A percentile compares a stretch with the other conserved stretches of the same genome.
phyloP scores from a whole-genome alignment of 35 echinoderm and acorn worm species.

The Ophioderma brevispina region DNA sequence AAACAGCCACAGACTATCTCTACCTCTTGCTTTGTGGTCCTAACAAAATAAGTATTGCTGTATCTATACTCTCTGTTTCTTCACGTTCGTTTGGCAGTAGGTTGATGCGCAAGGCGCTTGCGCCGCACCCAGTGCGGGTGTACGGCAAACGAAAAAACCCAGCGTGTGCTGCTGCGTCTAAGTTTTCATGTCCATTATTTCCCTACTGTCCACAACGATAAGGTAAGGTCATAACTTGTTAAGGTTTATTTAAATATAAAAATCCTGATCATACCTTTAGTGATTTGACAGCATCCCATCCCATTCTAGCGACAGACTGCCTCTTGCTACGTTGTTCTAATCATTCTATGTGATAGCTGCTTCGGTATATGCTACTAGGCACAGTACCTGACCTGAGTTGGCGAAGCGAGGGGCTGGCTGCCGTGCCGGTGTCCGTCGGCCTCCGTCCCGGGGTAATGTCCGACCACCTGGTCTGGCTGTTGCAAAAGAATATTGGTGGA shows the following conservation, averaged over 20 bases:
- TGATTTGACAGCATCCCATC: constrained; percentile 58
- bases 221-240: too few relatives aligned
- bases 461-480: constrained; percentile 45
- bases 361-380: constrained; percentile 80
- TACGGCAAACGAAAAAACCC: background rate
- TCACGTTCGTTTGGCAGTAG: too few relatives aligned
- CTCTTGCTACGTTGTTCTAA: constrained; percentile 85
- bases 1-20: too few relatives aligned
- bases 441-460: constrained; percentile 55
- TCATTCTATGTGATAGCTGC: constrained; percentile 76
- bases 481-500: too few relatives aligned
- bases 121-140: too few relatives aligned
- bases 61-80: too few relatives aligned
- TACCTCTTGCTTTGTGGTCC: too few relatives aligned
- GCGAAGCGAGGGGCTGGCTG: constrained; percentile 50
- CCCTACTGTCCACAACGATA: too few relatives aligned
- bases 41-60: too few relatives aligned
- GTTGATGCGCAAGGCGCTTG: too few relatives aligned
- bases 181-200: too few relatives aligned
- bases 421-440: constrained; percentile 67
- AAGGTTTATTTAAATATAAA: too few relatives aligned
- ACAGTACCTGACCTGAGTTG: constrained; percentile 56
- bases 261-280: constrained; percentile 51
- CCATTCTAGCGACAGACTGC: constrained; percentile 96
- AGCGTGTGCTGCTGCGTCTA: background rate